Evolutionary conservation across 2,797 vertebrate genomes (phyloP), one percentile per base, ranked within the genome.

Genomic region (Bradypodion ventrale): DNA sequence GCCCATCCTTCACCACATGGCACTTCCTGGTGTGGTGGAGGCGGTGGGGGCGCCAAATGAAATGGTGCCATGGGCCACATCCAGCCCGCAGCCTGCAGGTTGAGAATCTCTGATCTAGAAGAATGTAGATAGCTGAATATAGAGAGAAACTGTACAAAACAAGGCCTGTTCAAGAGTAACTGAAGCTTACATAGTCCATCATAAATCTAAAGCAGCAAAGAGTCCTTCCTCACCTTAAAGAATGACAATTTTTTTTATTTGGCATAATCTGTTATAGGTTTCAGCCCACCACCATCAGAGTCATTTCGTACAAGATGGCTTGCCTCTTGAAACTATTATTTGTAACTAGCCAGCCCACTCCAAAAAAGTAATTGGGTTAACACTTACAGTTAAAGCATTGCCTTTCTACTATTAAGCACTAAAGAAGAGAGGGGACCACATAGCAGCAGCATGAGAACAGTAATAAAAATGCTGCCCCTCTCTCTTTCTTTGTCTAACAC

Each of bases 91-190:
- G n/a, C n/a, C n/a, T n/a, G n/a, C n/a, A n/a, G n/a, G n/a, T n/a
- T n/a, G n/a, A n/a, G n/a, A n/a, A n/a, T n/a, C n/a, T n/a, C n/a
- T n/a, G n/a, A n/a, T n/a, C n/a, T n/a, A n/a, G n/a, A n/a, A n/a
- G n/a, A 15, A 27, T 19, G n/a, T 29, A 49, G 66, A 21, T 29
- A 85, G 37, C 6, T 29, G 44, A n/a, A 65, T n/a, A n/a, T n/a
- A n/a, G n/a, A n/a, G n/a, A n/a, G 87, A 78, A 81, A 8, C 46
- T 85, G 32, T 62, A 35, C 40, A 90, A 68, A 83, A 52, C 5
- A 68, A 4, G 42, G 16, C 5, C 44, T 2, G 78, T 70, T 35
- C 19, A 49, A 21, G 7, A 44, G 69, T 15, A 32, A n/a, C 12
- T 59, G 27, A 16, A 40, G 21, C 4, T 37, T 49, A 27, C 8